Percentiles rank a stretch among this genome's conserved stretches.
These are phyloP conservation scores for Semaprochilodus insignis DNA, from an alignment of 2,797 vertebrate species.

Conservation along the genomic window DNA sequence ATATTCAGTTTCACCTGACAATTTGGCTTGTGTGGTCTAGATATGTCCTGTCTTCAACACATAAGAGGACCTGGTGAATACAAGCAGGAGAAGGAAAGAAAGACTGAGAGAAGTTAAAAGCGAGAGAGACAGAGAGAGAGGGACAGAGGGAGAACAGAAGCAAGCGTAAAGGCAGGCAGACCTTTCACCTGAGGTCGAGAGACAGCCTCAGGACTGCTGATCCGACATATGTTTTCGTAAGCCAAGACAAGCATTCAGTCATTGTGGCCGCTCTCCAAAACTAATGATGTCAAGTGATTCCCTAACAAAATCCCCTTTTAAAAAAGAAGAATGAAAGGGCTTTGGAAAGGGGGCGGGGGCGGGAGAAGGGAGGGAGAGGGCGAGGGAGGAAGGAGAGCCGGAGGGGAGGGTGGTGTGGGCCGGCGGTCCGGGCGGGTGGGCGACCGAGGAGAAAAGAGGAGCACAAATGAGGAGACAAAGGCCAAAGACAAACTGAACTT, in stretches of 20 bases:
- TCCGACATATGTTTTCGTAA: constrained; percentile 81
- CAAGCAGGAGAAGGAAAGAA: constrained; percentile 10
- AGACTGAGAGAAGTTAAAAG: not conserved
- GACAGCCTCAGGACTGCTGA: constrained; percentile 70
- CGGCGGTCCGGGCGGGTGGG: constrained; percentile 22
- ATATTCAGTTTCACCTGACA: constrained; percentile 9
- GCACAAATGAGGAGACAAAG: constrained; percentile 60
- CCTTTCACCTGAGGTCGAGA: constrained; percentile 80
- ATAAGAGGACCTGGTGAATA: not conserved
- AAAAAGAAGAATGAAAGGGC: constrained; percentile 76
- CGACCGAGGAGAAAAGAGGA: constrained; percentile 32
- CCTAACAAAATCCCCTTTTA: constrained; percentile 76
- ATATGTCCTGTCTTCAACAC: not conserved
- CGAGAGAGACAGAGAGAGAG: constrained; percentile 18
- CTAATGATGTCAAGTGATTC: constrained; percentile 86
- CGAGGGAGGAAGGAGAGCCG: constrained; percentile 6
- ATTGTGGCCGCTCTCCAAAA: constrained; percentile 81
- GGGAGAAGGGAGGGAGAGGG: constrained; percentile 13
- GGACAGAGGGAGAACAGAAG: constrained; percentile 38
- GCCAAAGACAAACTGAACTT: constrained; percentile 53
- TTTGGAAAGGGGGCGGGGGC: constrained; percentile 25
- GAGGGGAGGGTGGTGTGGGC: not conserved
- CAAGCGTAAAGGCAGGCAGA: constrained; percentile 51
- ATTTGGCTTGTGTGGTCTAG: not conserved
- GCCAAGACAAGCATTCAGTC: constrained; percentile 78